Base-by-base conservation (phyloP, 2,113 vertebrate species). In the Macroglossus sobrinus region DNA sequence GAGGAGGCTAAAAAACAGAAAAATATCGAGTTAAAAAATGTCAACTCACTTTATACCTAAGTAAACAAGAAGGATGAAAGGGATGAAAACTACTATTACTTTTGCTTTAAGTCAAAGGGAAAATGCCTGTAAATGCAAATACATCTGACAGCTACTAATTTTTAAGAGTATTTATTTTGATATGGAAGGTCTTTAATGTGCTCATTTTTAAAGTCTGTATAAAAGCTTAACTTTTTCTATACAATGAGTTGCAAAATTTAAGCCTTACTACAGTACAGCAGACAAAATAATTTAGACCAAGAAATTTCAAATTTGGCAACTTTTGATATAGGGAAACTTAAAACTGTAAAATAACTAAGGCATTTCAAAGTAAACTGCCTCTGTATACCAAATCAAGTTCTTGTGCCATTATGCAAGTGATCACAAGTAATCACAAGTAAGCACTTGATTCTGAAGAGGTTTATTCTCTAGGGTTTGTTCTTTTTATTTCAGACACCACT, bases 1-100 rank as follows among this genome's bases (percentile, higher is more conserved):
- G 99, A 24, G 99, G 99, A 1, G 99, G 99, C 99, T 99, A 85
- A 94, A 97, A 90, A 94, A 95, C 94, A 87, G 1, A 97, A 94
- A 14, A 97, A 79, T 28, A 97, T 53, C 76, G 96, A 97, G 68
- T 98, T 96, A 98, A 84, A 84, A 19, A 33, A 92, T 75, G 18
- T 50, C 50, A 3, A 50, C 14, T 16, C 50, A 50, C 50, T 50
- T 50, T 50, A 50, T 50, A 63, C 81, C 5, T 89, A 95, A 89
- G 50, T 71, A 90, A 97, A 80, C 1, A 91, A 93, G 15, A 87
- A 89, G 15, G n/a, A 40, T 28, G 43, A 66, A 0, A 53, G 35
- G 7, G n/a, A 72, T 76, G 4, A 84, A 59, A 89, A 71, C 6
- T 89, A 87, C 40, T 12, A 74, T 30, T n/a, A 95, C 2, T 38